Base-by-base conservation (phyloP, 2,113 vertebrate species). In the Albula glossodonta region DNA sequence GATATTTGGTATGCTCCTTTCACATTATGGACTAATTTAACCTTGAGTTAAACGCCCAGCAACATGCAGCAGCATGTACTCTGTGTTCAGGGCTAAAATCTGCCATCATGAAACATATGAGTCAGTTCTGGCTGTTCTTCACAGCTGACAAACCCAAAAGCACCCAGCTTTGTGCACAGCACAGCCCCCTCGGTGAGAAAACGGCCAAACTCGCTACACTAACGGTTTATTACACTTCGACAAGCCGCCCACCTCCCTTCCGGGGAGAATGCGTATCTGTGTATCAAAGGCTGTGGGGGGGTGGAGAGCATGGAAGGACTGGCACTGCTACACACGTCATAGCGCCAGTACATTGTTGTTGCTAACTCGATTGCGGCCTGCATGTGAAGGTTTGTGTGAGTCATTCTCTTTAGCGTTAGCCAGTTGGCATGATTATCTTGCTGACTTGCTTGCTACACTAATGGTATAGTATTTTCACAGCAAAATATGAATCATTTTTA, bases 231-330 rank as follows among this genome's bases (percentile, higher is more conserved):
- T 85, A 77, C 78, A 81, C 87, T 78, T 83, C 87, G 89, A 87
- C 87, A 86, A 89, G 89, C 88, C 89, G 81, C 88, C 85, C 88
- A 41, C 78, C 88, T 87, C 57, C 51, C 87, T 25, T 57, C 78
- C 88, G 87, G 86, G 89, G 88, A 90, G 88, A 53, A 78, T 87
- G 87, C 80, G 86, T 84, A 84, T 84, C 87, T 90, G 89, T 91
- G 41, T 87, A 87, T 11, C 80, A 86, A 86, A 84, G 80, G 86
- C 51, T 52, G 48, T 7, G 85, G 60, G 83, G 77, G 60, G 83
- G 77, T n/a, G 41, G 51, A 87, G 49, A 86, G 80, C 22, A 57
- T 78, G 78, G 78, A 85, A 63, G 15, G 56, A 22, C 50, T 25
- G 5, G 77, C 52, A 25, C 9, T 17, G 52, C 31, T 4, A 31